Percentiles rank a stretch among this genome's conserved stretches.
phyloP scores from a whole-genome alignment of 2,797 vertebrate genomes.

The Novumbra hubbsi region DNA sequence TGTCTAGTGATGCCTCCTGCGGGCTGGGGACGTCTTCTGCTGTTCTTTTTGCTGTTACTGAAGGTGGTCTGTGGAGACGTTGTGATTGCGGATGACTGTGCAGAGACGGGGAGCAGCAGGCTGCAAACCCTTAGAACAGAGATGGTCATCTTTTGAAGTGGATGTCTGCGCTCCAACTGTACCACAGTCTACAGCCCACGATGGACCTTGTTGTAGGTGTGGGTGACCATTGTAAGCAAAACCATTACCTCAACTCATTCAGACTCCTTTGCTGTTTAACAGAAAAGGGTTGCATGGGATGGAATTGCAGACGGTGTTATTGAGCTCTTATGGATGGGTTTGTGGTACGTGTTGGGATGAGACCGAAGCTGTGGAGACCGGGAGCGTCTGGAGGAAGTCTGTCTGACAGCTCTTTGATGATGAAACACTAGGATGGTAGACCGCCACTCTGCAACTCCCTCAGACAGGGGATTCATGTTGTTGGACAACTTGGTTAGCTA shows the following conservation, averaged over 20 bases:
- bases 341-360: background rate
- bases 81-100: no score
- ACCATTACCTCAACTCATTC: background rate
- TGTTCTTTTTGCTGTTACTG: no score
- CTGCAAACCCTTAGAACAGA: no score
- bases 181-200: background rate
- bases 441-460: background rate
- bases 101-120: no score
- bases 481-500: background rate
- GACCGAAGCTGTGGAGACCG: background rate
- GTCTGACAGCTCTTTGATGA: background rate
- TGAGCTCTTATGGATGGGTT: background rate
- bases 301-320: background rate
- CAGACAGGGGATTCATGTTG: background rate
- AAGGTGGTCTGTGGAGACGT: no score
- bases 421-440: background rate
- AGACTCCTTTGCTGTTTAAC: background rate
- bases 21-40: no score
- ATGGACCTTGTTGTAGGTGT: background rate
- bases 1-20: no score
- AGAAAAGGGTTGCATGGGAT: background rate
- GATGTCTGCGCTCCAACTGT: no score
- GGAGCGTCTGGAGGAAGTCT: background rate
- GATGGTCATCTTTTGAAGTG: no score
- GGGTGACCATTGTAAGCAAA: constrained; percentile 6